Conservation (phyloP, 2,888 invertebrate species). For the Trissonchulus sp. region DNA sequence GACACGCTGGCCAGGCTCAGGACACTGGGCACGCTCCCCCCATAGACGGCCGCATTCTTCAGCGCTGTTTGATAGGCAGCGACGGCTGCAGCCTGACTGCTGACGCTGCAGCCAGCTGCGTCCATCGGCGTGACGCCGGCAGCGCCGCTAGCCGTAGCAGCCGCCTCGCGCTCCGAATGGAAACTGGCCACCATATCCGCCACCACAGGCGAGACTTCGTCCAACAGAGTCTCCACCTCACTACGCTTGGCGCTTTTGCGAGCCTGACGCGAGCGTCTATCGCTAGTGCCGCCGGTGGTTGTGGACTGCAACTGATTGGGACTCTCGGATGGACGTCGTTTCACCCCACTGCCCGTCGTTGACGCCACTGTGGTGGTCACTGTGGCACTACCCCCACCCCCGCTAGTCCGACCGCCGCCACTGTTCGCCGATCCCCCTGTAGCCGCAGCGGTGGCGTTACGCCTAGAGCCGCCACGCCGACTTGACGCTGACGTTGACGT, state of each 20-base stretch:
- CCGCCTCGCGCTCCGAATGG: constrained; percentile 42
- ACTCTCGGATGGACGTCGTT: background rate
- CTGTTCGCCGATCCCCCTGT: background rate
- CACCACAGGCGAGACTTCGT: constrained; percentile 37
- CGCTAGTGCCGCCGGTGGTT: background rate
- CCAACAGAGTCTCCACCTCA: constrained; percentile 33
- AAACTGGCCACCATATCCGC: constrained; percentile 44
- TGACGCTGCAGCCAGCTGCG: constrained; percentile 30
- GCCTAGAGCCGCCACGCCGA: background rate
- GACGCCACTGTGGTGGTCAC: no score
- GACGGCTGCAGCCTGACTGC: constrained; percentile 23
- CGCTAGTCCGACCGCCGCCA: no score
- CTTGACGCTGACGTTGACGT: background rate
- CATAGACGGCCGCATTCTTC: no score
- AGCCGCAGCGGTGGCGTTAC: constrained; percentile 10
- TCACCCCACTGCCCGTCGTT: no score
- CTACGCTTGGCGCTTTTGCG: constrained; percentile 27
- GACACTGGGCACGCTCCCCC: no score
- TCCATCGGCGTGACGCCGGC: constrained; percentile 29
- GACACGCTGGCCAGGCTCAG: no score
- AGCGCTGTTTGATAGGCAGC: background rate
- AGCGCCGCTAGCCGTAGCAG: no score
- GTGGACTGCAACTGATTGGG: background rate
- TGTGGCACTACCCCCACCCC: no score
- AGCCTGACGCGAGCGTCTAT: constrained; percentile 25